Evolutionary conservation across 2,888 invertebrate genomes (phyloP).

Genomic region (Amblyjoppa fuscipennis): DNA sequence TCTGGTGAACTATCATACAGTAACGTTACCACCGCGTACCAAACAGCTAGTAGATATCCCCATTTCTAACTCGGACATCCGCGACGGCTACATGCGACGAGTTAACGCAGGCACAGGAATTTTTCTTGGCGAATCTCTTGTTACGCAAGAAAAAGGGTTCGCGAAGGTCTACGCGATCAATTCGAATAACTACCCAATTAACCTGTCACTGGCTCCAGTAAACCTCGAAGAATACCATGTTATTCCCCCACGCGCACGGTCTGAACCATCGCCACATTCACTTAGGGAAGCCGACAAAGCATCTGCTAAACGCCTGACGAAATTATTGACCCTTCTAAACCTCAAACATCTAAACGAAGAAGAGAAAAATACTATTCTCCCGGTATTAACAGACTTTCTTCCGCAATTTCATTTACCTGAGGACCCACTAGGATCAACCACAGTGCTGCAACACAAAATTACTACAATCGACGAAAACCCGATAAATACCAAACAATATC

Average conservation of each 20-base stretch:
- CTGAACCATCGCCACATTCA: too few relatives aligned
- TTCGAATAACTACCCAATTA: too few relatives aligned
- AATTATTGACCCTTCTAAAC: neutral
- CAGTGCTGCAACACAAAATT: constrained; percentile 10
- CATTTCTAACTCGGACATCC: neutral
- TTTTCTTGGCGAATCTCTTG: too few relatives aligned
- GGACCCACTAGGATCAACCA: constrained; percentile 30
- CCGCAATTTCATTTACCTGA: constrained; percentile 20
- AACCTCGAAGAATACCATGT: too few relatives aligned
- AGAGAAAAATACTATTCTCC: neutral
- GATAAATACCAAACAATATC: too few relatives aligned
- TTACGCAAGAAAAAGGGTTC: too few relatives aligned
- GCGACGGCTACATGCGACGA: too few relatives aligned
- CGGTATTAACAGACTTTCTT: neutral
- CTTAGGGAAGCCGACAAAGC: constrained; percentile 17
- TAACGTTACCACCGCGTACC: neutral
- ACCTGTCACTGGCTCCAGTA: too few relatives aligned
- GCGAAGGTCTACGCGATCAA: too few relatives aligned
- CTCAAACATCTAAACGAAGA: constrained; percentile 11
- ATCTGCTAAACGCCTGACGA: neutral
- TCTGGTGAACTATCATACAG: neutral
- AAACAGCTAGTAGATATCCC: constrained; percentile 8
- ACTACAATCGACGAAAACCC: constrained; percentile 19
- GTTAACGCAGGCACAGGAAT: too few relatives aligned
- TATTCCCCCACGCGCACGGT: too few relatives aligned